Percentiles rank a stretch among this genome's conserved stretches.
These are phyloP conservation scores for Agrochola circellaris DNA, from an alignment of 2,888 invertebrate genomes.

Conservation along the genomic window DNA sequence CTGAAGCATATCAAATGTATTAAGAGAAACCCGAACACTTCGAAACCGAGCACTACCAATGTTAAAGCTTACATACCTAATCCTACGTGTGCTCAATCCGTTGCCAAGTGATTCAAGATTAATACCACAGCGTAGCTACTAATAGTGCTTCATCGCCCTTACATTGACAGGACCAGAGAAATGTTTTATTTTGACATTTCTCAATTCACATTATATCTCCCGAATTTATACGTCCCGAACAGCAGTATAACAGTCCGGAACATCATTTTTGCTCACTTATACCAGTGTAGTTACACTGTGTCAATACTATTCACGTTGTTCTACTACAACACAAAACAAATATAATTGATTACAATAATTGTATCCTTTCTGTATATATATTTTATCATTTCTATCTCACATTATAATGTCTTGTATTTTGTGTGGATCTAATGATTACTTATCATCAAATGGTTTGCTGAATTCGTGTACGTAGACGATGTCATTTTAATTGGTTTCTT, in stretches of 20 bases:
- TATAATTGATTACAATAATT: conserved; percentile 16
- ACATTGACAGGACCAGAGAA: neutral
- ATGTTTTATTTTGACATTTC: neutral
- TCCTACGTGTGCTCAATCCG: conserved; percentile 51
- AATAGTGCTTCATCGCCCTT: conserved; percentile 11
- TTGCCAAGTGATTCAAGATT: conserved; percentile 75
- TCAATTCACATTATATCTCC: neutral
- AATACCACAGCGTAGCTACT: conserved; percentile 48
- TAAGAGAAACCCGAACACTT: conserved; percentile 31
- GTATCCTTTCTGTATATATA: neutral
- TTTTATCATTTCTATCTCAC: conserved; percentile 10
- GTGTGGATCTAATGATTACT: conserved; percentile 17
- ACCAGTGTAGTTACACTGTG: neutral
- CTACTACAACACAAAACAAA: neutral
- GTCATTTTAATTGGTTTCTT: conserved; percentile 33
- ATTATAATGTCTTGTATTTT: neutral
- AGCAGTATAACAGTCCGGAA: neutral
- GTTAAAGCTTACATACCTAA: conserved; percentile 40
- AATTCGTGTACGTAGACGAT: conserved; percentile 14
- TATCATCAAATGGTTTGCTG: conserved; percentile 11
- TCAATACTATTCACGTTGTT: neutral
- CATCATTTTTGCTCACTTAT: neutral
- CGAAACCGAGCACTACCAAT: conserved; percentile 25
- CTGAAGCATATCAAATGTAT: conserved; percentile 22
- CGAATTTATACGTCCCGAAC: no score